Conservation (phyloP, 2,113 vertebrate genomes). For the Cricetomys ansorgei region DNA sequence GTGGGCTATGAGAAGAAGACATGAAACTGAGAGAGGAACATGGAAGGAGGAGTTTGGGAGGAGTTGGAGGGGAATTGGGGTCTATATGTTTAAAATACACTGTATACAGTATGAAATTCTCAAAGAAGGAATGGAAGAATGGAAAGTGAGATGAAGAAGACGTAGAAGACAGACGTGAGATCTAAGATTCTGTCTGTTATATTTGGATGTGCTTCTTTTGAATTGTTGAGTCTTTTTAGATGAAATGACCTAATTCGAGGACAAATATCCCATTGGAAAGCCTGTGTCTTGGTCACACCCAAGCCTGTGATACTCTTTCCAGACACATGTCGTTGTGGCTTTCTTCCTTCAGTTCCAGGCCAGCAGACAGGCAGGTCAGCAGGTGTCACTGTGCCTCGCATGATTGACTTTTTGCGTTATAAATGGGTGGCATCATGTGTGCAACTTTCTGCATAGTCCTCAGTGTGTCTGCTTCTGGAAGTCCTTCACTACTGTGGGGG, state of each 20-base stretch:
- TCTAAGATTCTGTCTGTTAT: background rate
- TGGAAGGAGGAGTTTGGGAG: background rate
- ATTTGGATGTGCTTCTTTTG: background rate
- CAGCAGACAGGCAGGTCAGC: too few species aligned
- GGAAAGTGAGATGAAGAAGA: background rate
- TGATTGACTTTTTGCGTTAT: background rate
- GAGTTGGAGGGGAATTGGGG: background rate
- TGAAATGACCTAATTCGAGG: background rate
- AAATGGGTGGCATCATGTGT: fast-evolving
- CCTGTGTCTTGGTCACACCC: background rate
- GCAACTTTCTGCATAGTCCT: background rate
- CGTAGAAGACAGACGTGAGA: too few species aligned
- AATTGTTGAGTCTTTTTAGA: background rate
- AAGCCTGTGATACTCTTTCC: background rate
- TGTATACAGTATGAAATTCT: background rate
- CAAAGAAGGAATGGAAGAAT: too few species aligned
- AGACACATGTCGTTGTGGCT: background rate
- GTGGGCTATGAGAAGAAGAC: background rate
- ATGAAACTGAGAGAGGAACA: background rate
- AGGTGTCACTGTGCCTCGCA: fast-evolving
- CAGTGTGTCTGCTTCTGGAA: fast-evolving
- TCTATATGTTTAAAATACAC: background rate
- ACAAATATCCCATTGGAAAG: background rate
- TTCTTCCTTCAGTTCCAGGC: background rate
- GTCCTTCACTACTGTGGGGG: background rate